These are phyloP conservation scores for Parauchenoglanis ngamensis DNA, from an alignment of 2,797 vertebrate species.

Conservation along the genomic window DNA sequence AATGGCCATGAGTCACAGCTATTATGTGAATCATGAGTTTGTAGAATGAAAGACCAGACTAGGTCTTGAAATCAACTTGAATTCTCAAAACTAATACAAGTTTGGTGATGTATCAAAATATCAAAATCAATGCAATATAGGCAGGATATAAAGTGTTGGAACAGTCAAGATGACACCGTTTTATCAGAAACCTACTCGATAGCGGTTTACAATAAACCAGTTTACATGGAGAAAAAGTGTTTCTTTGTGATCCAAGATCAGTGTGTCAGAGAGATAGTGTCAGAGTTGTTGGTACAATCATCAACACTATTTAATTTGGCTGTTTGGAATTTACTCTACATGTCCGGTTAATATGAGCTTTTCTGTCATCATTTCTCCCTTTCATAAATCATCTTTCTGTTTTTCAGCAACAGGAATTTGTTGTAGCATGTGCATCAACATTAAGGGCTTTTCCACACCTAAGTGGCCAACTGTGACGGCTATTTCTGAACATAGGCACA, in stretches of 20 bases:
- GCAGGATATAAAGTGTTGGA: neutral
- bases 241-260: neutral
- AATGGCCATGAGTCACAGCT: conserved; percentile 15
- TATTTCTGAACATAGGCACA: neutral
- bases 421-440: neutral
- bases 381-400: neutral
- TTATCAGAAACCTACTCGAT: neutral
- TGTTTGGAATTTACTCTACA: neutral
- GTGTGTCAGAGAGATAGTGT: neutral
- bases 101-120: neutral
- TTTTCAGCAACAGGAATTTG: neutral
- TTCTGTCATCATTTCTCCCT: too few relatives aligned
- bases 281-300: neutral
- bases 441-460: neutral
- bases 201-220: neutral
- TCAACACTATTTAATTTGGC: neutral
- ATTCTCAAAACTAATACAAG: neutral
- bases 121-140: neutral
- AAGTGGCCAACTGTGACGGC: conserved; percentile 5
- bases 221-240: neutral
- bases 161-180: neutral
- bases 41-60: conserved; percentile 10
- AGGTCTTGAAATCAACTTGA: conserved; percentile 2
- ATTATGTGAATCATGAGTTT: conserved; percentile 23
- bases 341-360: neutral